Evolutionary conservation across 2,113 vertebrate species (phyloP).

Genomic region (Bolborhynchus lineola): DNA sequence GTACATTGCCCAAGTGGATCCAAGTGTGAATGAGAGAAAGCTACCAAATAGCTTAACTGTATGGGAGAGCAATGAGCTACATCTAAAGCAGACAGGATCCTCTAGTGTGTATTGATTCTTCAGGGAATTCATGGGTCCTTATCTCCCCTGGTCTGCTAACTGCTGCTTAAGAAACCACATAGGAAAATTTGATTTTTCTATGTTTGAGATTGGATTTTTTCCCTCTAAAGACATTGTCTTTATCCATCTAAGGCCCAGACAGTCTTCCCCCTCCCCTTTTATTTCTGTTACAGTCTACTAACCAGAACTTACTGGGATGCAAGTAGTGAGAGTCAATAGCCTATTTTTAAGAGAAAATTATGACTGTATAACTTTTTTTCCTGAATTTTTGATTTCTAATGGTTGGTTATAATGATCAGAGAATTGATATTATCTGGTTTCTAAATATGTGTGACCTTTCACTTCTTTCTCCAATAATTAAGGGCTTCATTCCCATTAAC

Average conservation of each 20-base stretch:
- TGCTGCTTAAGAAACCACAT: background rate
- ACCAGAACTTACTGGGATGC: background rate
- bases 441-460: background rate
- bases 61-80: background rate
- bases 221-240: background rate
- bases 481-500: background rate
- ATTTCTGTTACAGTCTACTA: background rate
- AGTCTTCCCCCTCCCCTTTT: accelerated
- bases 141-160: background rate
- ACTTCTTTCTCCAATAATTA: background rate
- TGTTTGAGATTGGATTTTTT: background rate
- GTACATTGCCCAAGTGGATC: background rate
- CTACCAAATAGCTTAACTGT: background rate
- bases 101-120: background rate
- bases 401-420: background rate
- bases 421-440: background rate
- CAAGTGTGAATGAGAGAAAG: background rate
- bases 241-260: background rate
- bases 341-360: background rate
- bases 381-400: background rate
- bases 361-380: background rate
- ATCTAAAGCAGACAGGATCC: background rate
- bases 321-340: background rate
- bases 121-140: background rate
- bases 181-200: background rate